Base-by-base conservation (phyloP, 2,113 vertebrate species). In the Mionectes macconnelli region DNA sequence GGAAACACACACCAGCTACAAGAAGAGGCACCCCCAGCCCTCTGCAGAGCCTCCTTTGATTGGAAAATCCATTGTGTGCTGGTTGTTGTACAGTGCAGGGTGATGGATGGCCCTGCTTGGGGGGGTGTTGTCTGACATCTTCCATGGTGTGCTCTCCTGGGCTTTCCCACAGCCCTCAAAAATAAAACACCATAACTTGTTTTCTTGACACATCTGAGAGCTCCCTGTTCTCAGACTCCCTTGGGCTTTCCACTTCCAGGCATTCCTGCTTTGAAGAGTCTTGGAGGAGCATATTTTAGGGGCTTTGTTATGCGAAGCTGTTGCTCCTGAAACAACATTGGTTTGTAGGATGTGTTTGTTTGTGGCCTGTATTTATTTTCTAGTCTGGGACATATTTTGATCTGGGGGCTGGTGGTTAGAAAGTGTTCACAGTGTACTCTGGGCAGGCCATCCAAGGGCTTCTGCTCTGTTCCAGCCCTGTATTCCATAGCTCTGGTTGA, bases 211-310 rank as follows among this genome's bases (percentile, higher is more conserved):
- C 59, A 35, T 93, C 87, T 73, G 84, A 91, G 84, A 62, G 50
- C 81, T 96, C 84, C 93, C 70, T 85, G 70, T 85, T 93, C 84
- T 87, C 74, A 20, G 69, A 44, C 52, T 89, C 91, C 93, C 70
- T 55, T 87, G 93, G 89, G 93, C 69, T 94, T 95, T 87, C 60
- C 81, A 57, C 78, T 97, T 96, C 93, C 93, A 94, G 64, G 59
- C 83, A 50, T 80, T 91, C 63, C 82, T 74, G 68, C 94, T 96
- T 90, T 91, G 93, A 94, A 91, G 90, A 74, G 59, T 59, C 64
- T 74, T 59, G 63, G 66, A 75, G 64, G 67, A 92, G 52, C 10
- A 0, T 84, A 42, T 77, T 96, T 84, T n/a, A 88, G 80, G 86
- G 60, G 60, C 79, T 94, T 94, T 94, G 92, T 96, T 95, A 42